Conservation (phyloP, 2,888 invertebrate species). For the Siphonodentalium dalli region DNA sequence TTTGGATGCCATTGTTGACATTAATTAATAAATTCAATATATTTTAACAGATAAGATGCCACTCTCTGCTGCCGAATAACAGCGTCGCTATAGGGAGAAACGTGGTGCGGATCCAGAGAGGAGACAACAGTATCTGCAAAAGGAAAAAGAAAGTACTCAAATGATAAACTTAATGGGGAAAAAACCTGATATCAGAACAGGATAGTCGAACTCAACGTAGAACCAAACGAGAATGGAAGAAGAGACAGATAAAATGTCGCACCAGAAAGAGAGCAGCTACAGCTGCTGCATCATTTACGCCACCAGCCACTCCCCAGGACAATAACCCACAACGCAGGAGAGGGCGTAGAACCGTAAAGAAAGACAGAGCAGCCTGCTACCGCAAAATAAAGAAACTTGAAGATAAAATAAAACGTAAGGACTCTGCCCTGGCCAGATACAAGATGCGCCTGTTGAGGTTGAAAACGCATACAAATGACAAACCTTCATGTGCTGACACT, state of each 20-base stretch:
- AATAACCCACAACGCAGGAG: too few species aligned
- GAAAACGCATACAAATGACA: not conserved
- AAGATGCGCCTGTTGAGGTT: not conserved
- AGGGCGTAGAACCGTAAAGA: conserved; percentile 3
- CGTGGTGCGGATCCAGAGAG: conserved; percentile 4
- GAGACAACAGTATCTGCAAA: conserved; percentile 6
- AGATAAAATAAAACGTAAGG: not conserved
- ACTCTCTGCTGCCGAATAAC: conserved; percentile 10
- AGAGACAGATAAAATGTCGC: too few species aligned
- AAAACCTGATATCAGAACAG: too few species aligned
- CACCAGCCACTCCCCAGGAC: too few species aligned
- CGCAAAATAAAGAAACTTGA: conserved; percentile 7
- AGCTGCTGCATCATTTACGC: too few species aligned
- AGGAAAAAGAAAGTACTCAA: conserved; percentile 14
- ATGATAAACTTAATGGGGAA: too few species aligned
- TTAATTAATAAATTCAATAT: too few species aligned
- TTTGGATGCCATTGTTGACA: too few species aligned
- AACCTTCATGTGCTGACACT: not conserved
- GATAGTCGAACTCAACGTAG: too few species aligned
- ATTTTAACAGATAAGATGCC: too few species aligned
- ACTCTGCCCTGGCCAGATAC: not conserved
- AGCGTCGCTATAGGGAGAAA: conserved; percentile 2
- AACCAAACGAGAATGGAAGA: too few species aligned
- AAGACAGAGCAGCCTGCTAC: conserved; percentile 12
- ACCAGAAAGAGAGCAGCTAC: too few species aligned